A percentile compares a stretch with the other conserved stretches of the same genome.
Conservation (phyloP, 2,113 vertebrate genomes). For the Callocephalon fimbriatum region DNA sequence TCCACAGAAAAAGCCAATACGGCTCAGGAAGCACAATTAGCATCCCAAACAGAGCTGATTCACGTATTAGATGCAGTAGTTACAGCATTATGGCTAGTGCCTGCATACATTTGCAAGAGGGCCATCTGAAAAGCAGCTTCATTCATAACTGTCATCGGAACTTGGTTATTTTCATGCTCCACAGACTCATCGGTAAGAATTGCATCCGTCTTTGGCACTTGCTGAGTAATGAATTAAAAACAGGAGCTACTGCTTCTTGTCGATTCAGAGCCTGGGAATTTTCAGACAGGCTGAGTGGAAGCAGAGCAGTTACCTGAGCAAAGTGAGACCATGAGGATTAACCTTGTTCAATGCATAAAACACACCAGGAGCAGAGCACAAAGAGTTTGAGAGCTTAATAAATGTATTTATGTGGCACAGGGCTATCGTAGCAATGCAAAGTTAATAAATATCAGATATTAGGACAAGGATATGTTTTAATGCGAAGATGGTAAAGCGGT, state of each 20-base stretch:
- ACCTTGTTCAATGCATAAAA: not conserved
- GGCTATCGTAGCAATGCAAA: not conserved
- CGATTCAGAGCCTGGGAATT: not conserved
- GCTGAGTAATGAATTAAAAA: conserved; percentile 6
- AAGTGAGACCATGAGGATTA: not conserved
- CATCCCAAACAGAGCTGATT: not conserved
- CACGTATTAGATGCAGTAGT: conserved; percentile 11
- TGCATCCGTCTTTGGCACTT: not conserved
- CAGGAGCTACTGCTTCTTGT: not conserved
- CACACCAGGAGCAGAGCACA: not conserved
- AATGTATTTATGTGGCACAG: not conserved
- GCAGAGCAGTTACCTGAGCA: not conserved
- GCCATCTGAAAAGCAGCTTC: conserved; percentile 1
- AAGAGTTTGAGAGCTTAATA: not conserved
- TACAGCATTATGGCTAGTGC: not conserved
- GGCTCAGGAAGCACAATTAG: conserved; percentile 24
- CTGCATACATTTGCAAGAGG: not conserved
- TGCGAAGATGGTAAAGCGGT: not conserved
- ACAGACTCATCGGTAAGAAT: conserved; percentile 6
- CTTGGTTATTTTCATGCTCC: conserved; percentile 24
- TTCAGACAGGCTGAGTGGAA: not conserved
- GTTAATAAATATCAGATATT: not conserved
- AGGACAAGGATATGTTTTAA: not conserved
- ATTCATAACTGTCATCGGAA: conserved; percentile 36
- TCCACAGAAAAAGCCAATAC: not conserved